Conservation (phyloP, 2,888 invertebrate genomes). For the Lepetodrilus schrolli region DNA sequence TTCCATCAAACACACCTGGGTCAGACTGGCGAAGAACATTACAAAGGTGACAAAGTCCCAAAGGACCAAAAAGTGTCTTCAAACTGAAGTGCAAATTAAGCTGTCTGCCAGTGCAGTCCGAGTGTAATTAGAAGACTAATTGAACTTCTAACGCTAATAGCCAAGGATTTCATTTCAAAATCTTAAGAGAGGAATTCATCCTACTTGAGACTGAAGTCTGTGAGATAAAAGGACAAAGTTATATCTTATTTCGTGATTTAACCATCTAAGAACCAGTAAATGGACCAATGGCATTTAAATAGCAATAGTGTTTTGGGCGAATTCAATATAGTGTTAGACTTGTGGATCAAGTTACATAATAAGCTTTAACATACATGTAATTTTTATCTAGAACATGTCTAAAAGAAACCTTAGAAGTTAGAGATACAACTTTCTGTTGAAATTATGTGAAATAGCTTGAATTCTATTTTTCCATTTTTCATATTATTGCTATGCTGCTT, state of each 20-base stretch:
- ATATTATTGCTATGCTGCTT: too few species aligned
- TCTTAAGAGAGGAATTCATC: neutral
- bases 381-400: too few species aligned
- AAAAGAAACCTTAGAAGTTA: too few species aligned
- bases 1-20: neutral
- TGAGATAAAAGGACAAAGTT: neutral
- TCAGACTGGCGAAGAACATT: neutral
- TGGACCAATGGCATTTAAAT: too few species aligned
- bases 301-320: too few species aligned
- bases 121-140: constrained; percentile 8
- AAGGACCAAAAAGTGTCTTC: neutral
- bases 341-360: too few species aligned
- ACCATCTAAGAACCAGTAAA: too few species aligned
- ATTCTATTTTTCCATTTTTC: too few species aligned
- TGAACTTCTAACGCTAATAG: neutral
- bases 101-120: neutral
- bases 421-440: too few species aligned
- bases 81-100: constrained; percentile 19
- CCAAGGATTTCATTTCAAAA: neutral
- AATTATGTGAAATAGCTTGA: too few species aligned
- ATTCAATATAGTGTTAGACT: too few species aligned
- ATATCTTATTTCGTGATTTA: neutral
- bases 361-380: too few species aligned
- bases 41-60: constrained; percentile 1
- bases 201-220: neutral